Evolutionary conservation across 1,140 invertebrate species (phyloP), one percentile per base, ranked within the genome.

Genomic region (Liolophura sinensis): DNA sequence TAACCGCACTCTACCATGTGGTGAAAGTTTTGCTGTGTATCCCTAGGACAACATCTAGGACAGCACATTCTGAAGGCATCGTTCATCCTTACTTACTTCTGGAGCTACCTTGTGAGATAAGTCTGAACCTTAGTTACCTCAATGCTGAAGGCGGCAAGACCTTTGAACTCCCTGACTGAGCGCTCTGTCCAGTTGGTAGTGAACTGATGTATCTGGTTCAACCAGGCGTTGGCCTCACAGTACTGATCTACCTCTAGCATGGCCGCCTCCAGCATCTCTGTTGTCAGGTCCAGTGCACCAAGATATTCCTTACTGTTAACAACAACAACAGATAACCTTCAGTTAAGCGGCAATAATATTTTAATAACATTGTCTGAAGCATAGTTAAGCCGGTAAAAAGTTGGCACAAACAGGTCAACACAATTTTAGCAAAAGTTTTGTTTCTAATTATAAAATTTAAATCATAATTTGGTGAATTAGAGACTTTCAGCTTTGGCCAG

Each of bases 171-270:
- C 51, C 69, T 68, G 9, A 76, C 68, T 48, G 78, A 76, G 24
- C 77, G 74, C 16, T 74, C 72, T 16, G 68, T 81, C 82, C 83
- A 85, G 20, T 73, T 74, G 20, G 68, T 69, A 67, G 79, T 79
- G 70, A 77, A 85, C 27, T 67, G 51, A 54, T 79, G 74, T 46
- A 84, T 83, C 48, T 83, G 82, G 66, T 76, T 74, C 11, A 85
- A 61, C 83, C 83, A 85, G 14, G 67, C 67, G 58, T 81, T 78
- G 24, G 71, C 67, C 40, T 80, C 69, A 71, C 79, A 82, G 71
- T 79, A 85, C 6, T 68, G 60, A 16, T 80, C 74, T n/a, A 85
- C 72, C 56, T 85, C 82, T 16, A 78, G 72, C 15, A 80, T 60
- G 5, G 80, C 74, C 48, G 65, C 62, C 22, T 66, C 56, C 59